phyloP scores from a whole-genome alignment of 2,797 vertebrate genomes.

The Miichthys miiuy region DNA sequence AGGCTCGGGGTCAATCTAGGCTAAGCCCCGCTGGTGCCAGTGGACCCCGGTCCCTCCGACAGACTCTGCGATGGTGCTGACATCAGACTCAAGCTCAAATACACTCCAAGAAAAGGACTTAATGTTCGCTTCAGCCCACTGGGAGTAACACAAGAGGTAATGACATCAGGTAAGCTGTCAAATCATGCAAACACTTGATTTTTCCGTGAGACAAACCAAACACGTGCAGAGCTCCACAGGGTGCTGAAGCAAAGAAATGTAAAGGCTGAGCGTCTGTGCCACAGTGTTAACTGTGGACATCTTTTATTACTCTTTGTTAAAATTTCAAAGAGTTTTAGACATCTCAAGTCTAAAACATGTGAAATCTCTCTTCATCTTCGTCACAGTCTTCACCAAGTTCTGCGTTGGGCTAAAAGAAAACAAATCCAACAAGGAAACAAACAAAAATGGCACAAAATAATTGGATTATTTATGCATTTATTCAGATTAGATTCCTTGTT shows the following conservation, averaged over 20 bases:
- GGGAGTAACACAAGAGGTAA: background rate
- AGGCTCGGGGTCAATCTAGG: constrained; percentile 69
- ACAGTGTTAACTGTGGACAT: no score
- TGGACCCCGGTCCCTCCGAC: constrained; percentile 60
- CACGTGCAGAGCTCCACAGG: background rate
- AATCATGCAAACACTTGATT: background rate
- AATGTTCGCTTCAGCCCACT: constrained; percentile 15
- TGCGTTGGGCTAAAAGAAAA: background rate
- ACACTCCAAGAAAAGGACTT: background rate
- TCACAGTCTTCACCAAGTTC: background rate
- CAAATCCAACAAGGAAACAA: background rate
- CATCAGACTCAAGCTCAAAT: constrained; percentile 59
- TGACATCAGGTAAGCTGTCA: constrained; percentile 12
- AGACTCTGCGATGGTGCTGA: constrained; percentile 30
- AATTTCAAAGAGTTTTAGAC: no score
- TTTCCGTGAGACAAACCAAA: background rate
- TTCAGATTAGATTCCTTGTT: no score
- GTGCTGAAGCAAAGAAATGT: background rate
- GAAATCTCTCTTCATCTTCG: no score
- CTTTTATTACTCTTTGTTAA: no score
- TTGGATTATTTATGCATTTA: background rate
- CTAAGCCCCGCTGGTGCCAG: constrained; percentile 79
- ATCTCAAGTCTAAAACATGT: no score
- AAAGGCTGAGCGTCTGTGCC: no score
- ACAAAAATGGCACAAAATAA: background rate